Conservation (phyloP, 2,797 vertebrate genomes). For the Cryptoblepharus egeriae region DNA sequence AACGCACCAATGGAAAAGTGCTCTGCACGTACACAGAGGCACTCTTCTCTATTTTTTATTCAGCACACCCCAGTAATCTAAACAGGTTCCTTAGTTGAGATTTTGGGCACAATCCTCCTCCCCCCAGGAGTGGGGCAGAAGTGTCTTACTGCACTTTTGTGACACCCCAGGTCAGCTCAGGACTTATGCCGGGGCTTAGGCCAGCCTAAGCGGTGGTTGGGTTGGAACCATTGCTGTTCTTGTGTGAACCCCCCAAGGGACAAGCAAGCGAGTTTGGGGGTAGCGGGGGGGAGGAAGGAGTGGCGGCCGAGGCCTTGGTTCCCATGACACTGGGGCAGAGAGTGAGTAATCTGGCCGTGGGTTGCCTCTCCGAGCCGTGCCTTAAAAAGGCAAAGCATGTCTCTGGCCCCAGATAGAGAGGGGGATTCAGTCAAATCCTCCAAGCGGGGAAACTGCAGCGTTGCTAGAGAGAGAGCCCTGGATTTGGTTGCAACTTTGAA, state of each 20-base stretch:
- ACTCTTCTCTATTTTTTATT: neutral
- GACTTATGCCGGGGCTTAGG: too few relatives aligned
- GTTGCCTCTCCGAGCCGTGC: neutral
- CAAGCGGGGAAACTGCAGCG: neutral
- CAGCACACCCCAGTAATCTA: neutral
- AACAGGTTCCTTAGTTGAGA: too few relatives aligned
- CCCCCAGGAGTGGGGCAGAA: too few relatives aligned
- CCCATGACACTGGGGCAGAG: slow-evolving; percentile 17
- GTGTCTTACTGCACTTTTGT: too few relatives aligned
- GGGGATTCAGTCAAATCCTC: neutral
- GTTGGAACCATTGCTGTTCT: neutral
- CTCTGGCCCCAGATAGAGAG: neutral
- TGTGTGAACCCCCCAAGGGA: neutral
- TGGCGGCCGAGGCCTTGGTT: neutral
- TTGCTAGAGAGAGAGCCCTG: neutral
- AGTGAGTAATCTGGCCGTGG: slow-evolving; percentile 11
- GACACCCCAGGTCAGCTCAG: too few relatives aligned
- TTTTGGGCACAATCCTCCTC: too few relatives aligned
- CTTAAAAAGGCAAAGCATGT: slow-evolving; percentile 38
- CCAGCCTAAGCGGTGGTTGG: too few relatives aligned
- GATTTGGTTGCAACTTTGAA: too few relatives aligned
- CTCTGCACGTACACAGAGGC: neutral
- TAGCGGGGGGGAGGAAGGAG: neutral
- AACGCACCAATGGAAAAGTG: neutral
- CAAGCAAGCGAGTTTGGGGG: too few relatives aligned